Evolutionary conservation across 2,797 vertebrate species (phyloP), one percentile per base, ranked within the genome.

Genomic region (Poecilia velifera): DNA sequence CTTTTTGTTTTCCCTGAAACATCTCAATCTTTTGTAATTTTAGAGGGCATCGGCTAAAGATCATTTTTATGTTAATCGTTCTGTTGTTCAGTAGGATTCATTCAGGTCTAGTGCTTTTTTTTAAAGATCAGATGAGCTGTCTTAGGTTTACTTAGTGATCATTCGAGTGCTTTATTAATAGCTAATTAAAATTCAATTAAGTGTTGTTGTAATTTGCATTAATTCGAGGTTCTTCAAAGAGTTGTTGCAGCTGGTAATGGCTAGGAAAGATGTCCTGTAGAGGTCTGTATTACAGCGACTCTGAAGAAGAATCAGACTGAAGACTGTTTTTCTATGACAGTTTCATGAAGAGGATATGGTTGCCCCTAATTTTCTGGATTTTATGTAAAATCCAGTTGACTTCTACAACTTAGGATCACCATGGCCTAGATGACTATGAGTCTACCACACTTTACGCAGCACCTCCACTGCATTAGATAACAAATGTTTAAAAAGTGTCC

Each of bases 1-100:
- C 74, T 84, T 55, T 84, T 62, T 89, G 90, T 59, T 83, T 62
- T 88, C 90, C 90, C 83, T 87, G 49, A 81, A 81, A 62, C 74
- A 76, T 72, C 47, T 46, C 86, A 89, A 84, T 74, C 71, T 74
- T 84, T 85, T 66, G 81, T 74, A 53, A 71, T 81, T 36, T 82
- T 81, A 80, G 78, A 81, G 46, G 81, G 73, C 71, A 82, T 83
- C 75, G 36, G 20, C 41, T 68, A 2, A 68, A 25, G 18, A 22
- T 68, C 2, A 2, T 68, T 68, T 5, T 73, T n/a, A 31, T 45
- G 77, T 77, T 80, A 83, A 84, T 31, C 46, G 13, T 13, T 1
- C 16, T 20, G 51, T 14, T 39, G 22, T 22, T 55, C 6, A 22
- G 14, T 49, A 12, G n/a, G 10, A 31, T 41, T 73, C 45, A 81